Evolutionary conservation across 2,113 vertebrate genomes (phyloP), one percentile per base, ranked within the genome.

Genomic region (Egretta garzetta): DNA sequence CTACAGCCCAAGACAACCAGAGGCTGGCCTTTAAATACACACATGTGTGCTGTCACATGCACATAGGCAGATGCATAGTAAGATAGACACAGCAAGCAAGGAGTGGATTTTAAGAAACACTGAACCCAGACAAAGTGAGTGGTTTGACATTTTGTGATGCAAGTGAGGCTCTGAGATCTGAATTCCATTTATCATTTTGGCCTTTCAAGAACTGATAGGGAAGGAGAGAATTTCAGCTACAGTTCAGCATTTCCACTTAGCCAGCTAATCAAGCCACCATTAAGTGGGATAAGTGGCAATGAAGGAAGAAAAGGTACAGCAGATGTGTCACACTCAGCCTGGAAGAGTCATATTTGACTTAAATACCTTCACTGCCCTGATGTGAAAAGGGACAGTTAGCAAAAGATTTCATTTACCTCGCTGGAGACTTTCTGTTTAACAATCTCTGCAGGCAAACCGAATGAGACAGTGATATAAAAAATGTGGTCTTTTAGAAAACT

Each of bases 201-300:
- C 79, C 59, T 97, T 97, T 96, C 90, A 95, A 80, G 41, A 81
- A 56, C 73, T 93, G 86, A 88, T 95, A 86, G 71, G 52, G 50
- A 86, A 92, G 77, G 52, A 96, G 56, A 93, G 58, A 85, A 91
- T 88, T 95, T 91, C 86, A 96, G 56, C 49, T 79, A 70, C 77
- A 76, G 70, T 86, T 95, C 90, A 88, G 74, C 50, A 86, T 88
- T 96, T 95, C 81, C 74, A 96, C 67, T 88, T 87, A 95, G 86
- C 53, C 68, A 75, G 88, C 76, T 97, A 95, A 96, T 97, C 88
- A 91, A 95, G 70, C 21, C 64, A 85, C 60, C 0, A 0, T 89
- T 89, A 96, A 97, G 91, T 82, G 84, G 83, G 62, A 60, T 93
- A 96, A 94, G 74, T 91, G 80, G 76, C 60, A 93, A 82, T 66